Conservation (phyloP, 1,140 invertebrate species). For the Pseudobourletiella spinata region DNA sequence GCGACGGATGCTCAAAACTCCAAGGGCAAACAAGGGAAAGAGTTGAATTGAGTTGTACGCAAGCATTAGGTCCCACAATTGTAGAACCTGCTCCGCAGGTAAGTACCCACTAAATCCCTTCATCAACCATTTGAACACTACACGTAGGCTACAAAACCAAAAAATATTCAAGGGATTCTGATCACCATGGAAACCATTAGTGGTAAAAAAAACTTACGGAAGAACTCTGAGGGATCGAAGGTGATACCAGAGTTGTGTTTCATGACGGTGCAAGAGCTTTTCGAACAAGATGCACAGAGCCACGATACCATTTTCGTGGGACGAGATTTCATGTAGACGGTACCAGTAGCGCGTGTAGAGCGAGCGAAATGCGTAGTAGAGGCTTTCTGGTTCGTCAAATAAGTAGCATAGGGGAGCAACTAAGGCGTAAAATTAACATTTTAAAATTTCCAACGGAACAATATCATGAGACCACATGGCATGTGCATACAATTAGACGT, state of each 20-base stretch:
- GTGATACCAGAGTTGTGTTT: constrained; percentile 82
- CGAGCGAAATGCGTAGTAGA: constrained; percentile 83
- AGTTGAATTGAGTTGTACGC: constrained; percentile 87
- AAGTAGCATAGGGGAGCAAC: constrained; percentile 90
- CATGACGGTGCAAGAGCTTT: constrained; percentile 77
- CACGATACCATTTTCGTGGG: constrained; percentile 76
- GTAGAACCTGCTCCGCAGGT: constrained; percentile 78
- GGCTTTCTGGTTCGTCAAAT: constrained; percentile 72
- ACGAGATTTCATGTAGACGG: constrained; percentile 79
- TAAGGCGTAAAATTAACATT: constrained; percentile 46
- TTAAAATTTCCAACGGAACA: no score
- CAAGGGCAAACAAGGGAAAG: constrained; percentile 71
- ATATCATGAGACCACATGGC: no score
- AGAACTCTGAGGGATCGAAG: constrained; percentile 76
- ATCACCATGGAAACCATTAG: background rate
- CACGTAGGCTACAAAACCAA: constrained; percentile 53
- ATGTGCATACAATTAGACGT: constrained; percentile 42
- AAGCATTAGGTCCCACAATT: constrained; percentile 84
- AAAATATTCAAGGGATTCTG: background rate
- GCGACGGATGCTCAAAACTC: constrained; percentile 83
- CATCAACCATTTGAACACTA: constrained; percentile 94
- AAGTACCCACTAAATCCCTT: constrained; percentile 87
- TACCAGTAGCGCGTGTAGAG: constrained; percentile 89
- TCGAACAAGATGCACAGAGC: constrained; percentile 77
- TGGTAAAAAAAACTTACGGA: constrained; percentile 59